Base-by-base conservation (phyloP, 2,888 invertebrate species). In the Miltochrista miniata region DNA sequence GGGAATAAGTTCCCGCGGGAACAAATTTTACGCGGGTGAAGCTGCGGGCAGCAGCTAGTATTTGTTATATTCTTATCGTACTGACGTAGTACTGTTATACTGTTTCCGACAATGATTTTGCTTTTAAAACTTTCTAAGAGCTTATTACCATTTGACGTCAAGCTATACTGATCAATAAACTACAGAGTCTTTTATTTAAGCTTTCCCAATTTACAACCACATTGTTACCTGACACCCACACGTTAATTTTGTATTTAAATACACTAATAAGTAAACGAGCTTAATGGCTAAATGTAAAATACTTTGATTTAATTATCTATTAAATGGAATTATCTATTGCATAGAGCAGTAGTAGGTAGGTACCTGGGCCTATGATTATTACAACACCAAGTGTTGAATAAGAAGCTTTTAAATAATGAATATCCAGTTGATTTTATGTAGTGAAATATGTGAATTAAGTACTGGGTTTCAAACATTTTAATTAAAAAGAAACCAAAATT, bases 61-160 rank as follows among this genome's bases (percentile, higher is more conserved):
- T 24, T 24, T 5, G 3, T 24, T 2, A 24, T 24, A 4, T 4
- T 5, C 18, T 24, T 24, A 4, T 24, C 2, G 18, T 36, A 36
- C 9, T 36, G 36, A 35, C 13, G 13, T 35, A 13, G 7, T n/a
- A 13, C n/a, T n/a, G 13, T 35, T 8, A 35, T n/a, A 10, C 36
- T 11, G 4, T 18, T 18, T n/a, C 24, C 11, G 5, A 24, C 18
- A 24, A 24, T 24, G 18, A 5, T 24, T 24, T 24, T 24, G 2
- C 18, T 24, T 24, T 24, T 24, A 2, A 24, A 24, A 39, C n/a
- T 46, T 35, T 35, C 24, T 43, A 50, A 31, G 31, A 7, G 11
- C 31, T 31, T 31, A 59, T 54, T 56, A 51, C 43, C 34, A 13
- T 52, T 36, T 61, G 64, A 64, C 61, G 61, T 64, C 61, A 61